Evolutionary conservation across 2,888 invertebrate species (phyloP), one percentile per base, ranked within the genome.

Genomic region (Leistus spinibarbis): DNA sequence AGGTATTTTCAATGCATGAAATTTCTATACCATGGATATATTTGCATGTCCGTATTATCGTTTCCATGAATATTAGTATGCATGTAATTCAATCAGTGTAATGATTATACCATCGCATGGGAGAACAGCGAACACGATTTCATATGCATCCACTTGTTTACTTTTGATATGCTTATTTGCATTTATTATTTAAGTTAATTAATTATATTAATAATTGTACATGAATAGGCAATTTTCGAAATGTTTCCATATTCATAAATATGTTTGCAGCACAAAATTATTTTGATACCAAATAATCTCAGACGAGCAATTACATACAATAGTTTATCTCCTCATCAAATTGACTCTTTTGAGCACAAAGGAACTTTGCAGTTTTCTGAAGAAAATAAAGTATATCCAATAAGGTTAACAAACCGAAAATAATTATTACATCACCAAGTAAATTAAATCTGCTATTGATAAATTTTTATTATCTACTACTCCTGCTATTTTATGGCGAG

Each of bases 1-100:
- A 67, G 73, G 67, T 67, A 27, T 66, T 53, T 66, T 27, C 62
- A 67, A 13, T 67, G 73, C 73, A 73, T 73, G 66, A 19, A 40
- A 53, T 60, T 66, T n/a, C n/a, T n/a, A n/a, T n/a, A n/a, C n/a
- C n/a, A n/a, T n/a, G n/a, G n/a, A 20, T 40, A 40, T n/a, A 16
- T 65, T 7, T 5, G 64, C 54, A 65, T 64, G 64, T 54, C 2
- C 53, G 64, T 56, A 54, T 22, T 40, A 40, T 40, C 40, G 13
- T 40, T 40, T 7, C 40, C 40, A 40, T 40, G 40, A 40, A 40
- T 10, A 5, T 40, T 40, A 40, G 5, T 40, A 1, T 40, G 40
- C 40, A 40, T 40, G 40, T 40, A 40, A 27, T 27, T 27, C 27
- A 27, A 40, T 40, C 40, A 40, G 40, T 40, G 40, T 40, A 40